These are phyloP conservation scores for Chaetodon trifascialis DNA, from an alignment of 2,113 vertebrate genomes.

Conservation along the genomic window DNA sequence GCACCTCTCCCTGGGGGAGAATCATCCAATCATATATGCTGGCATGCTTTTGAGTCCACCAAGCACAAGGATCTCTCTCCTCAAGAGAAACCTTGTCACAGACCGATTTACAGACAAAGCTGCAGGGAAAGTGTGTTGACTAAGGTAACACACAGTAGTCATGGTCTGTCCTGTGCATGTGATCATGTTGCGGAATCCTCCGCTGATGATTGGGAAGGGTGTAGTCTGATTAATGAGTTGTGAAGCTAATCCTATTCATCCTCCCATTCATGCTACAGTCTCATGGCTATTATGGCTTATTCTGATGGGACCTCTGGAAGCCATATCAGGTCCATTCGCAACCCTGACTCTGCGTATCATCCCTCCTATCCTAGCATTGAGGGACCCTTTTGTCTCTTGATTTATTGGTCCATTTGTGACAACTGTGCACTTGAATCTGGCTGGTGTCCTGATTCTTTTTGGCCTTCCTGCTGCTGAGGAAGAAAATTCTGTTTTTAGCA, in stretches of 20 bases:
- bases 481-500: constrained; percentile 40
- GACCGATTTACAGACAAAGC: neutral
- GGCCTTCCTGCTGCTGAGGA: constrained; percentile 37
- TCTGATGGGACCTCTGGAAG: constrained; percentile 63
- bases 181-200: constrained; percentile 38
- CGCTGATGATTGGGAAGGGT: constrained; percentile 46
- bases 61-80: constrained; percentile 1
- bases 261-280: constrained; percentile 70
- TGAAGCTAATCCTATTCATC: constrained; percentile 75
- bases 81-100: neutral
- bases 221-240: constrained; percentile 71
- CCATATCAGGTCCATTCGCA: constrained; percentile 66
- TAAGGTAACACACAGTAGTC: neutral
- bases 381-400: constrained; percentile 62
- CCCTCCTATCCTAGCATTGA: constrained; percentile 24
- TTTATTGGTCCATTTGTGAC: constrained; percentile 68
- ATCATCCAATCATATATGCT: neutral
- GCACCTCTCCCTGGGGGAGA: neutral
- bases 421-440: constrained; percentile 56
- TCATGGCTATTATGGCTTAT: constrained; percentile 70
- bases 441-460: constrained; percentile 40
- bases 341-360: constrained; percentile 35
- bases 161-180: constrained; percentile 17
- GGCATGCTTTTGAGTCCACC: neutral
- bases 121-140: neutral